Conservation (phyloP, 2,113 vertebrate species). For the Campylomormyrus tamandua region DNA sequence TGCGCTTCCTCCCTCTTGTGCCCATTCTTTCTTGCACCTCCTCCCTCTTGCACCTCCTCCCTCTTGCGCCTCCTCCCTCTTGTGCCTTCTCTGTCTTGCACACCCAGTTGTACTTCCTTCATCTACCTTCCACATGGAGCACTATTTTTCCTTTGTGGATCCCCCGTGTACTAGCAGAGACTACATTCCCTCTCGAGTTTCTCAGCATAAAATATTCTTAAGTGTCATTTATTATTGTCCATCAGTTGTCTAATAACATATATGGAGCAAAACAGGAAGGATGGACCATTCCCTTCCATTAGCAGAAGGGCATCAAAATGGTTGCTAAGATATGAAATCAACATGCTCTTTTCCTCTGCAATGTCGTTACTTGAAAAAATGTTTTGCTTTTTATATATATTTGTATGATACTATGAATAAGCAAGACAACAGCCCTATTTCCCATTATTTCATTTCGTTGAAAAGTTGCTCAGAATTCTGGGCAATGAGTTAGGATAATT, state of each 20-base stretch:
- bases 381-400: neutral
- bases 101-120: neutral
- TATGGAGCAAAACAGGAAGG: neutral
- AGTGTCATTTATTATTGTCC: slow-evolving; percentile 2
- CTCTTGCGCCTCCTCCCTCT: too few relatives aligned
- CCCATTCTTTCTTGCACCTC: neutral
- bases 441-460: neutral
- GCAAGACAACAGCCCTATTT: neutral
- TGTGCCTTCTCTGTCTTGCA: too few relatives aligned
- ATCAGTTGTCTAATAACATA: neutral
- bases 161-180: neutral
- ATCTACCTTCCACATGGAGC: too few relatives aligned
- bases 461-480: neutral
- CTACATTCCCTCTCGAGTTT: neutral
- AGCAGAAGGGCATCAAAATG: neutral
- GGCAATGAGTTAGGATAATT: neutral
- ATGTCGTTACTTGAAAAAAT: neutral
- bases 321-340: neutral
- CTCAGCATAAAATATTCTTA: neutral
- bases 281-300: neutral
- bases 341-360: neutral
- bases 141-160: neutral
- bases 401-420: neutral
- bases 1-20: too few relatives aligned
- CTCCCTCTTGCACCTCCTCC: too few relatives aligned